phyloP scores from a whole-genome alignment of 2,888 invertebrate genomes.

The Leptinotarsa rubiginosa region DNA sequence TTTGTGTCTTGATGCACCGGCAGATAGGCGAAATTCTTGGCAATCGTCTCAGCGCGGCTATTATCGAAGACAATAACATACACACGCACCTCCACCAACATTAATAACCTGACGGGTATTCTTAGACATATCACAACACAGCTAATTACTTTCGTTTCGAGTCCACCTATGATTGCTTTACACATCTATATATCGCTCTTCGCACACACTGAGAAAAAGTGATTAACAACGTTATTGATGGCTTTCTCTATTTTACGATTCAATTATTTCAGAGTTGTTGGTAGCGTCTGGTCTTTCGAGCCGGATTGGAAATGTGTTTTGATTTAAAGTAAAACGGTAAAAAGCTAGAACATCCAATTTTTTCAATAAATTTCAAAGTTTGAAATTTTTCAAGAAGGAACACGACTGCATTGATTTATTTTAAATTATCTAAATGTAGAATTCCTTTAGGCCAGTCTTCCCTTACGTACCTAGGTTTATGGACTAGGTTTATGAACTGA shows the following conservation, averaged over 20 bases:
- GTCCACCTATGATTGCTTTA: conserved; percentile 16
- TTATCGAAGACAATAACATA: conserved; percentile 60
- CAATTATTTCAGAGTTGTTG: neutral
- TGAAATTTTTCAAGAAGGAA: too few relatives aligned
- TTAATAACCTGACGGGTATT: conserved; percentile 57
- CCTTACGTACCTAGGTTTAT: too few relatives aligned
- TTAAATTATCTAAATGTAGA: too few relatives aligned
- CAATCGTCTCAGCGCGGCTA: conserved; percentile 53
- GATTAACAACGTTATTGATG: neutral
- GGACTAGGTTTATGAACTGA: too few relatives aligned
- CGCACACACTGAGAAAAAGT: neutral
- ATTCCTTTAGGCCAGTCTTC: too few relatives aligned
- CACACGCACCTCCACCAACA: conserved; percentile 58
- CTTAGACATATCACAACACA: conserved; percentile 55
- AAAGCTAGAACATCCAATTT: too few relatives aligned
- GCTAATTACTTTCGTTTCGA: conserved; percentile 44
- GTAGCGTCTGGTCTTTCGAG: neutral
- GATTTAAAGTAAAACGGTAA: too few relatives aligned
- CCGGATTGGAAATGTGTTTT: neutral
- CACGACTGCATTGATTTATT: too few relatives aligned
- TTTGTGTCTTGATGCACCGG: conserved; percentile 42
- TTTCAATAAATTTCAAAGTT: too few relatives aligned
- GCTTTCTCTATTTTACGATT: neutral
- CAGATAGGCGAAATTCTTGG: conserved; percentile 55
- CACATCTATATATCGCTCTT: neutral